phyloP scores from a whole-genome alignment of 2,113 vertebrate genomes.

The Silurus asotus region DNA sequence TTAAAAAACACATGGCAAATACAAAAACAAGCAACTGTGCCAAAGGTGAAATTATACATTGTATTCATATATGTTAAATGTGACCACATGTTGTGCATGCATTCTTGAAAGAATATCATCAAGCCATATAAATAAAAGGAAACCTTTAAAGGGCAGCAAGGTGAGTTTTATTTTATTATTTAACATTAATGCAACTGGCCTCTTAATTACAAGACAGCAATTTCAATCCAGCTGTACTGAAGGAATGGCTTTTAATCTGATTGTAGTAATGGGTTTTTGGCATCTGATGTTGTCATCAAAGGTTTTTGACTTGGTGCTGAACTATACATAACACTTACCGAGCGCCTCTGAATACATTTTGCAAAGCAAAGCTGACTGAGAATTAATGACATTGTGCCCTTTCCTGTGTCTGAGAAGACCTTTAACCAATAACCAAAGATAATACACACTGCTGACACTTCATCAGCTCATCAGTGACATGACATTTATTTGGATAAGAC shows the following conservation, averaged over 20 bases:
- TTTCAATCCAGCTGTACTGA: background rate
- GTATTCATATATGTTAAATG: background rate
- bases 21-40: background rate
- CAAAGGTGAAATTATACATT: background rate
- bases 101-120: background rate
- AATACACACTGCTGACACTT: background rate
- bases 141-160: slow-evolving; percentile 4
- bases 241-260: slow-evolving; percentile 23
- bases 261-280: slow-evolving; percentile 27
- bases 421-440: slow-evolving; percentile 32
- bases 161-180: background rate
- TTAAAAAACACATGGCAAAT: background rate
- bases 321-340: slow-evolving; percentile 20
- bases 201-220: background rate
- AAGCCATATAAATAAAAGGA: slow-evolving; percentile 25
- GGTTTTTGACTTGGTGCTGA: slow-evolving; percentile 28
- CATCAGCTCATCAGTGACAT: background rate
- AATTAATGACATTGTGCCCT: slow-evolving; percentile 40
- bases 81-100: background rate
- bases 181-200: background rate
- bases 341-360: background rate
- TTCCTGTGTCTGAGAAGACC: slow-evolving; percentile 36
- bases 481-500: slow-evolving; percentile 38
- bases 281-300: slow-evolving; percentile 23
- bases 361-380: slow-evolving; percentile 1